phyloP scores from a whole-genome alignment of 2,797 vertebrate species.

The Alauda arvensis region DNA sequence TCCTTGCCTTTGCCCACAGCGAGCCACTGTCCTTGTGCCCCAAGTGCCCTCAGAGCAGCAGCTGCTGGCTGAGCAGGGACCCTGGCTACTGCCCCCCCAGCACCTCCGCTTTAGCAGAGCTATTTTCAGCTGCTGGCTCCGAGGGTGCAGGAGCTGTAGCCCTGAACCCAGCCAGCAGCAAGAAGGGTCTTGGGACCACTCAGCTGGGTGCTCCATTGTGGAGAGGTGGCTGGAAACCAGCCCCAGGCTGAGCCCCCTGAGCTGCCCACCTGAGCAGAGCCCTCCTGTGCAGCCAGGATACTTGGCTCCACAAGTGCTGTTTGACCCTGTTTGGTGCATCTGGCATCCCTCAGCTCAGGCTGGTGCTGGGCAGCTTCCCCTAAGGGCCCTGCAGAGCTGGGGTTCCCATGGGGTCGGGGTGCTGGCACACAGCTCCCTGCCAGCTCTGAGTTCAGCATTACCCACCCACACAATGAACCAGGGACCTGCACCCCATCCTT shows the following conservation, averaged over 20 bases:
- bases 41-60: not conserved
- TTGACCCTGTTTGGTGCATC: not conserved
- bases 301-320: fast-evolving
- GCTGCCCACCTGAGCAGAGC: not conserved
- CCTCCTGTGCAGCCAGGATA: fast-evolving
- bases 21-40: fast-evolving
- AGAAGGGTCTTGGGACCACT: fast-evolving
- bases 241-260: not conserved
- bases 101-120: not conserved
- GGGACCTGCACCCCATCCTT: not conserved
- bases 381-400: not conserved
- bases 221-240: not conserved
- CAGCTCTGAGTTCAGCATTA: not conserved
- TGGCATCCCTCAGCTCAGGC: fast-evolving
- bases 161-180: not conserved
- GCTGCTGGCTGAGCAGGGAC: fast-evolving
- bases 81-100: not conserved
- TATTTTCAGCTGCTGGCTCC: conserved; percentile 48
- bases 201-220: not conserved
- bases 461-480: fast-evolving
- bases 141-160: not conserved
- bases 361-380: not conserved
- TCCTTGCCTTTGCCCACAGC: not conserved
- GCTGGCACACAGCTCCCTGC: not conserved
- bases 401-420: fast-evolving